Conservation (phyloP, 92 coral and sea anemone genomes). For the Montipora capitata region DNA sequence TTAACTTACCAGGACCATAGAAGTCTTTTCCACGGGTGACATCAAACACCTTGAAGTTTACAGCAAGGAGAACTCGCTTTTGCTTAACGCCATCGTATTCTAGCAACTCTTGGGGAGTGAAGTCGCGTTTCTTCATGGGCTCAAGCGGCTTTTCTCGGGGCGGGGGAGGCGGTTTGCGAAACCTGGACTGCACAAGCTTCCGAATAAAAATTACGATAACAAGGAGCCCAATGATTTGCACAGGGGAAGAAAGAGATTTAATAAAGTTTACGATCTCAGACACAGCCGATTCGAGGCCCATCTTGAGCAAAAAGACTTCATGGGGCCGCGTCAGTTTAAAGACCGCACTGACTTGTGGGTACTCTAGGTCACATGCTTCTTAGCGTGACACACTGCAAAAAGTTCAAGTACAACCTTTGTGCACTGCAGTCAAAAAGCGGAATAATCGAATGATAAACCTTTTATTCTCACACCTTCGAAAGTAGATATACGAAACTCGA, state of each 20-base stretch:
- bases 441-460: too few relatives aligned
- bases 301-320: conserved; percentile 32
- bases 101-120: conserved; percentile 87
- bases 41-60: conserved; percentile 96
- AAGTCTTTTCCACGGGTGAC: conserved; percentile 98
- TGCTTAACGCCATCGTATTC: conserved; percentile 95
- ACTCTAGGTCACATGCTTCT: conserved; percentile 48
- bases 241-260: conserved; percentile 93
- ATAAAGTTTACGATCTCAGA: conserved; percentile 81
- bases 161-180: conserved; percentile 82
- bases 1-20: conserved; percentile 95
- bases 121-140: conserved; percentile 98
- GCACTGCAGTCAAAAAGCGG: too few relatives aligned
- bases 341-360: conserved; percentile 27
- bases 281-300: conserved; percentile 82
- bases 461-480: too few relatives aligned
- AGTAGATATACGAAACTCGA: too few relatives aligned
- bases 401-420: too few relatives aligned
- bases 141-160: conserved; percentile 87
- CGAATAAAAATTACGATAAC: conserved; percentile 83
- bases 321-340: conserved; percentile 10
- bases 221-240: conserved; percentile 91
- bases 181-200: conserved; percentile 81
- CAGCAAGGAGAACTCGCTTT: conserved; percentile 91
- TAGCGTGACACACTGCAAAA: too few relatives aligned